These are phyloP conservation scores for Oryzias curvinotus DNA, from an alignment of 2,113 vertebrate species.

Conservation along the genomic window DNA sequence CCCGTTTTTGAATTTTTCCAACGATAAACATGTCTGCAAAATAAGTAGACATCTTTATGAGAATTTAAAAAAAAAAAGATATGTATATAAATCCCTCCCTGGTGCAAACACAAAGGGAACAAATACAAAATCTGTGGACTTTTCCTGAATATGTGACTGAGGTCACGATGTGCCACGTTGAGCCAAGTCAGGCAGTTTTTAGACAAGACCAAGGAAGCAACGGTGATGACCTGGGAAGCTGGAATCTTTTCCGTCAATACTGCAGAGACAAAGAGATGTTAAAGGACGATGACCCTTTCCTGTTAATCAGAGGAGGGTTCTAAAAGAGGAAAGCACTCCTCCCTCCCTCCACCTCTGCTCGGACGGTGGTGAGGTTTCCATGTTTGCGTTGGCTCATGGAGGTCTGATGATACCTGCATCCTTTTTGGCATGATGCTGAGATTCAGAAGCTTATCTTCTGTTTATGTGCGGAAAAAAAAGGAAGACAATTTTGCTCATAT, in stretches of 20 bases:
- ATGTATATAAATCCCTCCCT: background rate
- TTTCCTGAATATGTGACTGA: slow-evolving; percentile 68
- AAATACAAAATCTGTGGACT: slow-evolving; percentile 35
- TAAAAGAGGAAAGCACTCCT: slow-evolving; percentile 61
- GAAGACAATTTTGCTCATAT: slow-evolving; percentile 5
- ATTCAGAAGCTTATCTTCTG: slow-evolving; percentile 30
- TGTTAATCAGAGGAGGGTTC: slow-evolving; percentile 59
- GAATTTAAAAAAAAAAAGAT: background rate
- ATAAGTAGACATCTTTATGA: slow-evolving; percentile 22
- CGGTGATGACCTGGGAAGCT: slow-evolving; percentile 51
- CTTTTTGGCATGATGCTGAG: slow-evolving; percentile 38
- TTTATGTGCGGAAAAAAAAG: slow-evolving; percentile 17
- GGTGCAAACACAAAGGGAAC: slow-evolving; percentile 9
- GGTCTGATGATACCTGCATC: slow-evolving; percentile 44
- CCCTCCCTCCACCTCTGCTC: slow-evolving; percentile 58
- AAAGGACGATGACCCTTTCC: slow-evolving; percentile 62
- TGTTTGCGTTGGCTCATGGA: slow-evolving; percentile 68
- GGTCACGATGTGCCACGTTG: slow-evolving; percentile 7
- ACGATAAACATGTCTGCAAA: slow-evolving; percentile 48
- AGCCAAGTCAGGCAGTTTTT: slow-evolving; percentile 29
- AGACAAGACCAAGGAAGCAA: slow-evolving; percentile 33
- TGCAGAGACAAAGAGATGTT: slow-evolving; percentile 70
- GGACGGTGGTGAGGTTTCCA: slow-evolving; percentile 57
- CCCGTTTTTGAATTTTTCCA: slow-evolving; percentile 36
- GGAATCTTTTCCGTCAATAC: slow-evolving; percentile 59